Evolutionary conservation across 1,140 invertebrate genomes (phyloP).

Genomic region (Ips typographus): DNA sequence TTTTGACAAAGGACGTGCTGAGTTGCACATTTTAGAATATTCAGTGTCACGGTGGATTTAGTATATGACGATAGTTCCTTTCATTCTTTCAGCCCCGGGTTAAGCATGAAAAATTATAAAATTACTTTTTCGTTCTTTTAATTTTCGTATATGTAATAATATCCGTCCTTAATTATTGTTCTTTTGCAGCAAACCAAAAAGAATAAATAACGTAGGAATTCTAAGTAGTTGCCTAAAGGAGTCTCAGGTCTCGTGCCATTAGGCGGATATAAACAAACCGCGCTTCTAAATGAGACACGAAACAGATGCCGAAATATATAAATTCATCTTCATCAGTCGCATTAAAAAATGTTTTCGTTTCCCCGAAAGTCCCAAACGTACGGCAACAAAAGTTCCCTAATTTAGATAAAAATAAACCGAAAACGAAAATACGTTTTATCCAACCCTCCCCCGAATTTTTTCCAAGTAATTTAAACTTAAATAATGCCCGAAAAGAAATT

Average conservation of each 20-base stretch:
- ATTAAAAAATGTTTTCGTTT: conserved; percentile 34
- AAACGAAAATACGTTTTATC: conserved; percentile 31
- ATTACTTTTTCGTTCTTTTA: conserved; percentile 7
- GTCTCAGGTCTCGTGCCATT: conserved; percentile 14
- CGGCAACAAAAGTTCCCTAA: conserved; percentile 30
- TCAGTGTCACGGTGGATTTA: conserved; percentile 21
- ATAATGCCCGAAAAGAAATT: conserved; percentile 30
- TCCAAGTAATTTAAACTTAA: conserved; percentile 35
- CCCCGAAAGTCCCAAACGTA: conserved; percentile 10
- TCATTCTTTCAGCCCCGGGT: conserved; percentile 21
- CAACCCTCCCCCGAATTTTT: conserved; percentile 29
- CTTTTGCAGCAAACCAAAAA: not conserved
- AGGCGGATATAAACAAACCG: conserved; percentile 24
- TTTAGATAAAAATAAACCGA: conserved; percentile 34
- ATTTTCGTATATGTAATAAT: not conserved
- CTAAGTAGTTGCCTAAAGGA: not conserved
- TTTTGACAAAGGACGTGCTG: conserved; percentile 15
- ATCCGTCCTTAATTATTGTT: not conserved
- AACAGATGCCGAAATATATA: conserved; percentile 30
- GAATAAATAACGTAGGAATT: not conserved
- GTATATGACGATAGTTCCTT: conserved; percentile 13
- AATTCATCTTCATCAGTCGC: conserved; percentile 27
- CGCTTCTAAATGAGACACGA: conserved; percentile 20
- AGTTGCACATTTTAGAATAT: conserved; percentile 24
- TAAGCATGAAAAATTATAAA: conserved; percentile 24